Conservation (phyloP, 2,113 vertebrate genomes). For the Pseudolaguvia tuberculata region DNA sequence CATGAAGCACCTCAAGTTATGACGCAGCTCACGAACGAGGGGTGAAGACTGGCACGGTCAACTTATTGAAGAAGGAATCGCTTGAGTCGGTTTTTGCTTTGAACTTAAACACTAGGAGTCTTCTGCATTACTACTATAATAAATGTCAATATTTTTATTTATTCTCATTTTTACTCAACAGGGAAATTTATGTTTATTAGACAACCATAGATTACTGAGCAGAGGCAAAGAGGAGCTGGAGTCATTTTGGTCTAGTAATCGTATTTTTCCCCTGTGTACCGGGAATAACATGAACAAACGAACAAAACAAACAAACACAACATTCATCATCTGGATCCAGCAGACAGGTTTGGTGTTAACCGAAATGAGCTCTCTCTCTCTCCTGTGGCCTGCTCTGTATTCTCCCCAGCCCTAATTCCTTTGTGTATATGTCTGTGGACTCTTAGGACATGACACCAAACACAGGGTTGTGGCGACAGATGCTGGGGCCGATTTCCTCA, state of each 20-base stretch:
- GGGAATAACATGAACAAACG: slow-evolving; percentile 29
- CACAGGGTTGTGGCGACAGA: slow-evolving; percentile 99
- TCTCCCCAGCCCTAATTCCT: slow-evolving; percentile 15
- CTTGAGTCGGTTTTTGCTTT: slow-evolving; percentile 7
- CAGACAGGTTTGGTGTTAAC: slow-evolving; percentile 43
- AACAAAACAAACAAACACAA: slow-evolving; percentile 32
- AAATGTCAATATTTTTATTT: slow-evolving; percentile 41
- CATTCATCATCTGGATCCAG: slow-evolving; percentile 47
- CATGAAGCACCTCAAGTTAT: background rate
- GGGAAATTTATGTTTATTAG: slow-evolving; percentile 16
- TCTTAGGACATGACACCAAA: slow-evolving; percentile 97
- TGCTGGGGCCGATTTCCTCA: slow-evolving; percentile 98
- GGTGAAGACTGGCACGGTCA: slow-evolving; percentile 15
- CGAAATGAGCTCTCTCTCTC: slow-evolving; percentile 37
- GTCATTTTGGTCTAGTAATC: slow-evolving; percentile 37
- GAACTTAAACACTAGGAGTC: slow-evolving; percentile 22
- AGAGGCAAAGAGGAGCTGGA: slow-evolving; percentile 38
- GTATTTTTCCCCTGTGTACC: slow-evolving; percentile 11
- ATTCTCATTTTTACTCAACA: background rate
- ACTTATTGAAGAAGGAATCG: background rate
- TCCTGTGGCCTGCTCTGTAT: slow-evolving; percentile 11
- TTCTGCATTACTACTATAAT: slow-evolving; percentile 57
- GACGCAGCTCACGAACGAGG: background rate
- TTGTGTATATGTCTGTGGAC: slow-evolving; percentile 24
- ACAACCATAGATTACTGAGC: slow-evolving; percentile 17